Evolutionary conservation across 1,140 invertebrate species (phyloP), one percentile per base, ranked within the genome.

Genomic region (Apis mellifera): DNA sequence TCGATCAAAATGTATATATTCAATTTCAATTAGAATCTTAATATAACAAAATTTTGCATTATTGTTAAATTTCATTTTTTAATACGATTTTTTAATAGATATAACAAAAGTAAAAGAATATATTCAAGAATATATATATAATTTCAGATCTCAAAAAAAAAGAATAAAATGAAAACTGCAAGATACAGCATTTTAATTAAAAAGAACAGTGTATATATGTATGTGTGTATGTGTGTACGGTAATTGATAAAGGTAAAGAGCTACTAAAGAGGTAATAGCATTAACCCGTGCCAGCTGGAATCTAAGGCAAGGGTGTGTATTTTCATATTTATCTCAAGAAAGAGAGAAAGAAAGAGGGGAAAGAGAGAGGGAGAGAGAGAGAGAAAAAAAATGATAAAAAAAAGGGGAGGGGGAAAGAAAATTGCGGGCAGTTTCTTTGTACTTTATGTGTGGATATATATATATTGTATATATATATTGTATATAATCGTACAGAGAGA

Each of bases 221-320:
- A 50, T 21, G 57, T 68, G 78, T 83, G n/a, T 66, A 69, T 21
- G 66, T 68, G 78, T 83, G 65, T 86, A 78, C 72, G 64, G 62
- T 88, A 88, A 86, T 75, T 86, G 74, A 88, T 78, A 64, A 64
- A 74, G 73, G 77, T 85, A 84, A 79, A 87, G 68, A 86, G 78
- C 88, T 89, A 89, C 77, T 42, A 42, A 42, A 42, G 32, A 42
- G 32, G 32, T 42, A 42, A 79, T 89, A 90, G 84, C 86, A 84
- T 90, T 87, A 89, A 89, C 88, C 89, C 85, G 88, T 90, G 90
- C 86, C 84, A 89, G 86, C 84, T 88, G 82, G 88, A 85, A 54
- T 90, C 83, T 88, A 84, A 90, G 86, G 83, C 84, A 85, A 77
- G 80, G 83, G 55, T 62, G 71, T 87, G 82, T 82, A 84, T 42